These are phyloP conservation scores for Eleutherodactylus coqui DNA, from an alignment of 2,797 vertebrate genomes.

Conservation along the genomic window DNA sequence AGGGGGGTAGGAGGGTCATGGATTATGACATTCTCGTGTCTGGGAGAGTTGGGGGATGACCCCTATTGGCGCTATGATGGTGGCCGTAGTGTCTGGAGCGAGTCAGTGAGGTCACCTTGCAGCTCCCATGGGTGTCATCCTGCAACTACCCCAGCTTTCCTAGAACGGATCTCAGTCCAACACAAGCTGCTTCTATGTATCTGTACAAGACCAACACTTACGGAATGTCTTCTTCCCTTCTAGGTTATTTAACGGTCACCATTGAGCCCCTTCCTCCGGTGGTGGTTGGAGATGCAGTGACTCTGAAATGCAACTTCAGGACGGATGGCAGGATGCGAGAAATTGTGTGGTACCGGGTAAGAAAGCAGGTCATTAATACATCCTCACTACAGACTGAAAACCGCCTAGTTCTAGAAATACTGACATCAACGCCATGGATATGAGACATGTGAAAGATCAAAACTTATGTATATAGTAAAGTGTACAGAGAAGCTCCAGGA, in stretches of 20 bases:
- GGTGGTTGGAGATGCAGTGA: slow-evolving; percentile 95
- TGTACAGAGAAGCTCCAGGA: too few species aligned
- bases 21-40: background rate
- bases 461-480: too few species aligned
- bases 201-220: background rate
- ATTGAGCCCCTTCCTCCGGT: slow-evolving; percentile 96
- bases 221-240: background rate
- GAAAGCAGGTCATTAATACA: slow-evolving; percentile 62
- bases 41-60: background rate
- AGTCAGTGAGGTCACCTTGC: too few species aligned
- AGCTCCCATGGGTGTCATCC: too few species aligned
- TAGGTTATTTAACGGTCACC: slow-evolving; percentile 96
- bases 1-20: too few species aligned
- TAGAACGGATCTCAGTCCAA: too few species aligned
- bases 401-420: background rate
- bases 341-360: slow-evolving; percentile 99
- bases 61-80: background rate
- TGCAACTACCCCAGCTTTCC: too few species aligned
- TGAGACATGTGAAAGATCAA: too few species aligned
- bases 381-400: background rate
- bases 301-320: slow-evolving; percentile 99
- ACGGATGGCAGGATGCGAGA: slow-evolving; percentile 96
- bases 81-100: background rate
- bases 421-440: too few species aligned
- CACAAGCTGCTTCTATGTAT: background rate